Conservation (phyloP, 2,888 invertebrate genomes). For the Caenorhabditis becei region DNA sequence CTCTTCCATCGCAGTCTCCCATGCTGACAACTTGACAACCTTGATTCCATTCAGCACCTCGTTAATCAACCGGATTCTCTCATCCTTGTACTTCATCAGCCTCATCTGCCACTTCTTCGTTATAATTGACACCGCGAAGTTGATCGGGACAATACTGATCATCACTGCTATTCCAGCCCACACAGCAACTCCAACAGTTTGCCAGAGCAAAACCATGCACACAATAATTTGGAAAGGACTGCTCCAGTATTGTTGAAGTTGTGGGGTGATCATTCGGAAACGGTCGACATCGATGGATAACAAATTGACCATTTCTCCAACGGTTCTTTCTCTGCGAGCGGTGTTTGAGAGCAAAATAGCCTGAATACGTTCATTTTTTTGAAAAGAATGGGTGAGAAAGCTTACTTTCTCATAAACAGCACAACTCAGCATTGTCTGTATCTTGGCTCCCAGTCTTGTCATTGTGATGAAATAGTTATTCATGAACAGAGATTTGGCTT, state of each 20-base stretch:
- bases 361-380: conserved; percentile 32
- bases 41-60: conserved; percentile 95
- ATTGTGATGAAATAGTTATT: conserved; percentile 75
- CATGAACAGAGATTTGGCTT: conserved; percentile 64
- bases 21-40: conserved; percentile 84
- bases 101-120: conserved; percentile 84
- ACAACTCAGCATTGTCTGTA: conserved; percentile 77
- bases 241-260: conserved; percentile 80
- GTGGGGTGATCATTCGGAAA: conserved; percentile 81
- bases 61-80: conserved; percentile 93
- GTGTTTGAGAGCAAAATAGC: conserved; percentile 83
- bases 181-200: conserved; percentile 87
- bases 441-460: conserved; percentile 75
- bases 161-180: conserved; percentile 93
- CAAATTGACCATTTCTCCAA: conserved; percentile 84
- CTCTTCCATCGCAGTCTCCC: conserved; percentile 83
- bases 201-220: conserved; percentile 82
- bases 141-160: conserved; percentile 85
- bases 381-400: neutral
- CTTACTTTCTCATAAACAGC: conserved; percentile 82
- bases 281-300: conserved; percentile 84
- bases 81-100: conserved; percentile 95
- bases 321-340: conserved; percentile 83
- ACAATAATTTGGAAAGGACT: conserved; percentile 80
- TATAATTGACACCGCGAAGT: conserved; percentile 75